Evolutionary conservation across 2,888 invertebrate species (phyloP).

Genomic region (Drosophila picticornis): DNA sequence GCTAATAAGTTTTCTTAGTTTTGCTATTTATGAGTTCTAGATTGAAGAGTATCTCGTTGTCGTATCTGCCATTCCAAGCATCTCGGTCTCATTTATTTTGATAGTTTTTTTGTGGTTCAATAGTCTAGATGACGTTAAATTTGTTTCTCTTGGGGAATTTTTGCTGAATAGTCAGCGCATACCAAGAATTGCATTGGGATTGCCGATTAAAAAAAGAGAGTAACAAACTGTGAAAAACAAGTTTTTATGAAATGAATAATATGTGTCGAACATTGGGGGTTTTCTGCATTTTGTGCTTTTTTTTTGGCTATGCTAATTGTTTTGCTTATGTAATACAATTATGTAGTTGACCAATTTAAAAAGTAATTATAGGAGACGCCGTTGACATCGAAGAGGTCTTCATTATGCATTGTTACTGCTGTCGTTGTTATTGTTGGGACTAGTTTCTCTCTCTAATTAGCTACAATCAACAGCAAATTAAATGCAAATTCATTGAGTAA

Average conservation of each 20-base stretch:
- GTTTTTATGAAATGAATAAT: background rate
- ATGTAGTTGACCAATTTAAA: slow-evolving; percentile 55
- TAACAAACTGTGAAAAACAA: background rate
- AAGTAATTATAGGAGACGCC: slow-evolving; percentile 36
- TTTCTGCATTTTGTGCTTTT: slow-evolving; percentile 1
- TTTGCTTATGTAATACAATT: slow-evolving; percentile 62
- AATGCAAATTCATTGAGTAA: slow-evolving; percentile 73
- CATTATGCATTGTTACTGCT: slow-evolving; percentile 25
- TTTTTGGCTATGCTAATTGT: slow-evolving; percentile 13
- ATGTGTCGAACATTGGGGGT: background rate
- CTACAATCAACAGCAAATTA: slow-evolving; percentile 64
- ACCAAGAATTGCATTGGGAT: slow-evolving; percentile 12
- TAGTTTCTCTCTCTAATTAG: slow-evolving; percentile 63
- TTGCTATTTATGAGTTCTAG: background rate
- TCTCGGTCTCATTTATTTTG: background rate
- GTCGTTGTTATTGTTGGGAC: slow-evolving; percentile 4
- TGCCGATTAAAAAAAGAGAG: too few species aligned
- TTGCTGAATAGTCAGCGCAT: slow-evolving; percentile 9
- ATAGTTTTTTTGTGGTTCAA: slow-evolving; percentile 8
- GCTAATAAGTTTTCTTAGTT: background rate
- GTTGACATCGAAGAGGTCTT: slow-evolving; percentile 45
- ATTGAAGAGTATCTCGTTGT: background rate
- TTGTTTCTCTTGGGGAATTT: slow-evolving; percentile 10
- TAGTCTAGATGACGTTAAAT: slow-evolving; percentile 8
- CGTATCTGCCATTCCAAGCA: background rate